Evolutionary conservation across 2,888 invertebrate species (phyloP), one percentile per base, ranked within the genome.

Genomic region (Oxystoma pomonae): DNA sequence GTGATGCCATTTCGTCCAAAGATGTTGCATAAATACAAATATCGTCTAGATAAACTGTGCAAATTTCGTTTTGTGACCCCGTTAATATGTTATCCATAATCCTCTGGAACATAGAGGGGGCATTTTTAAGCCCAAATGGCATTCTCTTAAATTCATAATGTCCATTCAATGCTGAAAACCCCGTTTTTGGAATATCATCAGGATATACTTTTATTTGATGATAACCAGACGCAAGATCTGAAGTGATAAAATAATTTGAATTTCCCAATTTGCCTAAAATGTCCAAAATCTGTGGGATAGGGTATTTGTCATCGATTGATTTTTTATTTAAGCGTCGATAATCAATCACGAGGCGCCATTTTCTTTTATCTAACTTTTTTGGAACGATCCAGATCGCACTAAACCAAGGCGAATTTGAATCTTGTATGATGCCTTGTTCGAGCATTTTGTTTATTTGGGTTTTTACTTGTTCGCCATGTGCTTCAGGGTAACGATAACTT

Each of bases 351-450:
- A 53, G n/a, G 3, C 53, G 5, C 53, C 53, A 53, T 53, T 53
- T 53, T n/a, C n/a, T 53, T 19, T 53, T 53, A 19, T 53, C 53
- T 7, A 19, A 17, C 5, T 53, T 53, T 53, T 53, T 53, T 53
- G 53, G 53, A 3, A 53, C 53, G 53, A 53, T 53, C 53, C 53
- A 53, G n/a, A 53, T 53, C n/a, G 53, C 7, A 19, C 53, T 53
- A 3, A 16, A 53, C 53, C 53, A 53, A 53, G 53, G 53, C n/a
- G n/a, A n/a, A n/a, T n/a, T n/a, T n/a, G n/a, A n/a, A n/a, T n/a
- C n/a, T n/a, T n/a, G n/a, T n/a, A n/a, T n/a, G n/a, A n/a, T n/a
- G n/a, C n/a, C n/a, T n/a, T n/a, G n/a, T n/a, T n/a, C n/a, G n/a
- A n/a, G n/a, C n/a, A n/a, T n/a, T n/a, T n/a, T n/a, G n/a, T n/a